These are phyloP conservation scores for Brachyalestes nurse DNA, from an alignment of 2,797 vertebrate genomes.

Conservation along the genomic window DNA sequence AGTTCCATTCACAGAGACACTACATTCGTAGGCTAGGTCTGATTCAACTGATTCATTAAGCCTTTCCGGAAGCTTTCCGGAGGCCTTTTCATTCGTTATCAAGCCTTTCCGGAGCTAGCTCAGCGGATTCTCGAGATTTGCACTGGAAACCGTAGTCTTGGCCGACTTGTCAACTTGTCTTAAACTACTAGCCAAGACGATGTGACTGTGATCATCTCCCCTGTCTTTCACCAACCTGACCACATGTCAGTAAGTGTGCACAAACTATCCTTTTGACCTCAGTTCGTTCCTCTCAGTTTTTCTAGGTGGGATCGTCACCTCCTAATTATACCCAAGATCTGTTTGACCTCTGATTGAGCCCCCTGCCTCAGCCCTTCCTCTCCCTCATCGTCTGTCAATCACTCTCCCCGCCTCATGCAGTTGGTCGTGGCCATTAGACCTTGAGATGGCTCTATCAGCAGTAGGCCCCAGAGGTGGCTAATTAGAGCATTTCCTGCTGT, in stretches of 20 bases:
- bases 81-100: no score
- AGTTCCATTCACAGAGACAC: not conserved
- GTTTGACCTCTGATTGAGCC: slow-evolving; percentile 21
- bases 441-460: slow-evolving; percentile 64
- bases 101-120: no score
- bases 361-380: not conserved
- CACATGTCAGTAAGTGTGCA: not conserved
- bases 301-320: slow-evolving; percentile 14
- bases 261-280: slow-evolving; percentile 20
- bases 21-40: not conserved
- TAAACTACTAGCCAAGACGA: not conserved
- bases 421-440: slow-evolving; percentile 49
- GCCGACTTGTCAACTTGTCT: not conserved
- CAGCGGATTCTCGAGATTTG: not conserved
- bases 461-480: slow-evolving; percentile 68
- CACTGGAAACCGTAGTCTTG: not conserved
- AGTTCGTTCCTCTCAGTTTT: not conserved
- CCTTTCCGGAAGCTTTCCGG: no score
- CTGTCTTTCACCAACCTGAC: not conserved
- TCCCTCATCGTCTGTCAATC: slow-evolving; percentile 37
- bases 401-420: slow-evolving; percentile 9
- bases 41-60: not conserved
- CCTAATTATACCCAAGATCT: slow-evolving; percentile 22
- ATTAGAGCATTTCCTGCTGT: slow-evolving; percentile 75
- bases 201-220: not conserved